Conservation (phyloP, 1,140 invertebrate genomes). For the Drosophila serrata region DNA sequence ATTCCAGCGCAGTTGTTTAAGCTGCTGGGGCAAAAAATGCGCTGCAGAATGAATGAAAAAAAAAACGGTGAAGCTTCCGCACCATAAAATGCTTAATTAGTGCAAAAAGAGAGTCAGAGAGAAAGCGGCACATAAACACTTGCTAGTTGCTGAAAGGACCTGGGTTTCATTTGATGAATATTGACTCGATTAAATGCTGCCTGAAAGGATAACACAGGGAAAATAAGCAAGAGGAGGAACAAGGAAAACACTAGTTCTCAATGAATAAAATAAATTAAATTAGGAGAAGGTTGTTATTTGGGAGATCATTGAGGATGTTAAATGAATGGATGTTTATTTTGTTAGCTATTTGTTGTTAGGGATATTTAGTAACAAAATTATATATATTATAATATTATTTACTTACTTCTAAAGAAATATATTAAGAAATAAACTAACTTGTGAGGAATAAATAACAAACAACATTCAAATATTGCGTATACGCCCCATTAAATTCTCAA, state of each 20-base stretch:
- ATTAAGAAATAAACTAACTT: neutral
- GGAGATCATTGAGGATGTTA: neutral
- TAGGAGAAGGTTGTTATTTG: too few relatives aligned
- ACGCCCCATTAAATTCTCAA: slow-evolving; percentile 70
- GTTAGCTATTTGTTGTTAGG: neutral
- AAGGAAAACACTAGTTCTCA: too few relatives aligned
- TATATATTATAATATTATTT: neutral
- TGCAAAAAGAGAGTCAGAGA: slow-evolving; percentile 26
- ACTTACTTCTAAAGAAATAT: neutral
- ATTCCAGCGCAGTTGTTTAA: slow-evolving; percentile 48
- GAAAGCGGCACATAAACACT: slow-evolving; percentile 25
- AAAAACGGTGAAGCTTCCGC: slow-evolving; percentile 26
- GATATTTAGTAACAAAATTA: neutral
- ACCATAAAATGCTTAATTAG: slow-evolving; percentile 73
- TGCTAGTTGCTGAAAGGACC: slow-evolving; percentile 15
- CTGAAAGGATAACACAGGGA: neutral
- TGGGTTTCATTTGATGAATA: slow-evolving; percentile 26
- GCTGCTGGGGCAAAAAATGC: slow-evolving; percentile 45
- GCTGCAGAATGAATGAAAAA: neutral
- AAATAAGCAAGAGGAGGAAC: too few relatives aligned
- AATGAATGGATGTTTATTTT: neutral
- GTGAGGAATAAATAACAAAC: neutral
- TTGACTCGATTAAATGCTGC: slow-evolving; percentile 67
- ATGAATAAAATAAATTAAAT: slow-evolving; percentile 1
- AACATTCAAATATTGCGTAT: slow-evolving; percentile 42